Base-by-base conservation (phyloP, 2,113 vertebrate genomes). In the Merops nubicus region DNA sequence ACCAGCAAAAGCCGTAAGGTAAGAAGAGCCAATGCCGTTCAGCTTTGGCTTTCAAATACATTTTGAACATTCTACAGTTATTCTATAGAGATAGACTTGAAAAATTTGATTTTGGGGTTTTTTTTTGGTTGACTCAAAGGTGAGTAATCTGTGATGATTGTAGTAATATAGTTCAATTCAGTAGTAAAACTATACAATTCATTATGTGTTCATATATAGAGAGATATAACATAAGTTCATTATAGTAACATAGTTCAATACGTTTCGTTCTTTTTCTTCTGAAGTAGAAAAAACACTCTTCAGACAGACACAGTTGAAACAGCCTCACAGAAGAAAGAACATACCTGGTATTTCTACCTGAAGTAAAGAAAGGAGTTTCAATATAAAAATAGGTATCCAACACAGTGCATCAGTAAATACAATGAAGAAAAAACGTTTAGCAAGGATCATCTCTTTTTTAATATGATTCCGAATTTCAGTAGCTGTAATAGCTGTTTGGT, bases 311-410 rank as follows among this genome's bases (percentile, higher is more conserved):
- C 15, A 40, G 4, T 11, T 69, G 40, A 80, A 92, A 81, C 7
- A 69, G 51, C 31, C 59, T 72, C 57, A 90, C 28, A 74, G 95
- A 91, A 93, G 74, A 50, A 70, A 56, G 29, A 6, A 90, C 93
- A 15, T 98, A 99, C 99, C 99, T 97, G 99, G 99, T 97, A 99
- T 99, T 98, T 99, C 99, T 93, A 99, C 98, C 63, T 98, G 99
- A 97, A 99, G 98, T 91, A 99, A 97, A 45, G 99, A 99, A 93
- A 99, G 98, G 82, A 99, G 98, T 98, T 99, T 99, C 91, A 99
- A 98, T 97, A 99, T 96, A 97, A 99, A 99, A 92, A 99, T 99
- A 38, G 99, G 99, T 91, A 99, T 99, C 99, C 99, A 99, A 97
- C 99, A 99, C 4, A 99, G 97, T 2, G 99, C 99, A 85, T 99